Percentiles rank a stretch among this genome's conserved stretches.
Evolutionary conservation across 2,113 vertebrate genomes (phyloP).

Genomic region (Tupaia chinensis): DNA sequence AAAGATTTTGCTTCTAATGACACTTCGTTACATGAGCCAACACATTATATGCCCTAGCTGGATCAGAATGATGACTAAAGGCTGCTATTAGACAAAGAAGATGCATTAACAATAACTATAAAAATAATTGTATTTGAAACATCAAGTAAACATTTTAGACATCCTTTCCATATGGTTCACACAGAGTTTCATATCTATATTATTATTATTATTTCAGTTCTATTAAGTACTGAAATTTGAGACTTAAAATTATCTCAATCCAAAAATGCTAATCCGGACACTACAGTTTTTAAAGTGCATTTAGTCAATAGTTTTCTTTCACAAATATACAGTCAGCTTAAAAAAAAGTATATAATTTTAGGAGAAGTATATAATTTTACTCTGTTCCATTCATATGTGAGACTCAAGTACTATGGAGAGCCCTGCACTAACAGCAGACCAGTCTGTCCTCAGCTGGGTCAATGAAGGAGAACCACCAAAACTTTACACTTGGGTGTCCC

Average conservation of each 20-base stretch:
- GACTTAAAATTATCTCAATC: not conserved
- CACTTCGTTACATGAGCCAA: slow-evolving; percentile 81
- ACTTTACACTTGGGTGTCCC: not conserved
- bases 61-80: slow-evolving; percentile 82
- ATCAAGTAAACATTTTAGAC: slow-evolving; percentile 79
- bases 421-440: not conserved
- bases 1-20: slow-evolving; percentile 82
- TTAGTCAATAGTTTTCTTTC: slow-evolving; percentile 31
- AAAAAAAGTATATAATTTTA: slow-evolving; percentile 8
- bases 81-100: slow-evolving; percentile 74
- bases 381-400: not conserved
- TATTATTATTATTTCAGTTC: not conserved
- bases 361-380: not conserved
- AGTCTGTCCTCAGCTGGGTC: not conserved
- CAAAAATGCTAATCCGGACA: not conserved
- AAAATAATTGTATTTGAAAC: slow-evolving; percentile 84
- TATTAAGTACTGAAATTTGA: slow-evolving; percentile 29
- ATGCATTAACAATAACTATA: slow-evolving; percentile 82
- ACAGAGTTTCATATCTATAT: slow-evolving; percentile 48
- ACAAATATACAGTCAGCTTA: slow-evolving; percentile 26
- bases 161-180: slow-evolving; percentile 73
- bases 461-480: not conserved
- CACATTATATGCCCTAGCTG: slow-evolving; percentile 81
- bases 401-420: not conserved
- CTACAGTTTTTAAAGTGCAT: slow-evolving; percentile 7